Conservation (phyloP, 92 coral and sea anemone genomes). For the Actinostola sp. region DNA sequence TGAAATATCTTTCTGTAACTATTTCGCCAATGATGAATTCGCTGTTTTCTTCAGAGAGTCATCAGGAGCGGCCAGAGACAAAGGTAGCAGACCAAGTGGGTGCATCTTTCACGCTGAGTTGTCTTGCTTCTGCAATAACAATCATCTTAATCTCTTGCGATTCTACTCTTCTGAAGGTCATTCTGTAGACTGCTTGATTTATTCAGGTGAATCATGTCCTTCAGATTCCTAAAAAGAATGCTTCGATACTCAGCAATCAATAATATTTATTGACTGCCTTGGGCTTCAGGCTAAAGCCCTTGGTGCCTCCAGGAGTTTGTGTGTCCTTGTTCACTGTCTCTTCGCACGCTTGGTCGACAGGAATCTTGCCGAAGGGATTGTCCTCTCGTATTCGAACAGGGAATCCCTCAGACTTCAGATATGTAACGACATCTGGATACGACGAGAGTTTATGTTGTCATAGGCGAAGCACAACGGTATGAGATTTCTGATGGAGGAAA, state of each 20-base stretch:
- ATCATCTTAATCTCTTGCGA: conserved; percentile 42
- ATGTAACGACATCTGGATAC: too few species aligned
- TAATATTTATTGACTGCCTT: conserved; percentile 61
- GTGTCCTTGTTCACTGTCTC: conserved; percentile 71
- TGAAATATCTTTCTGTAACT: conserved; percentile 45
- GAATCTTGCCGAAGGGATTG: too few species aligned
- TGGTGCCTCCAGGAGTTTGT: conserved; percentile 62
- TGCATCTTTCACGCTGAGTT: conserved; percentile 39
- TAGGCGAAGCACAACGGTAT: conserved; percentile 73
- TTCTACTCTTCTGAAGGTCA: conserved; percentile 34
- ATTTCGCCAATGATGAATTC: conserved; percentile 41
- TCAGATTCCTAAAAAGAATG: conserved; percentile 44
- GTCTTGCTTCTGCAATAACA: conserved; percentile 42
- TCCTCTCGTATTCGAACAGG: too few species aligned
- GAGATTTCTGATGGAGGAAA: conserved; percentile 17
- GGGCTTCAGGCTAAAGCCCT: conserved; percentile 67
- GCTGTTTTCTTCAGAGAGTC: conserved; percentile 30
- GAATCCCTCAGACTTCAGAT: conserved; percentile 48
- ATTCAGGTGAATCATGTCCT: conserved; percentile 57
- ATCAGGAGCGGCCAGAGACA: conserved; percentile 44
- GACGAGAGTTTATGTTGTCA: conserved; percentile 56
- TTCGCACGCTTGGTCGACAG: too few species aligned
- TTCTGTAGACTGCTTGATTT: conserved; percentile 28
- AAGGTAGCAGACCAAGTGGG: conserved; percentile 45
- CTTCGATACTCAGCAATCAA: conserved; percentile 56